Evolutionary conservation across 2,797 vertebrate species (phyloP), one percentile per base, ranked within the genome.

Genomic region (Sebastes miniatus): DNA sequence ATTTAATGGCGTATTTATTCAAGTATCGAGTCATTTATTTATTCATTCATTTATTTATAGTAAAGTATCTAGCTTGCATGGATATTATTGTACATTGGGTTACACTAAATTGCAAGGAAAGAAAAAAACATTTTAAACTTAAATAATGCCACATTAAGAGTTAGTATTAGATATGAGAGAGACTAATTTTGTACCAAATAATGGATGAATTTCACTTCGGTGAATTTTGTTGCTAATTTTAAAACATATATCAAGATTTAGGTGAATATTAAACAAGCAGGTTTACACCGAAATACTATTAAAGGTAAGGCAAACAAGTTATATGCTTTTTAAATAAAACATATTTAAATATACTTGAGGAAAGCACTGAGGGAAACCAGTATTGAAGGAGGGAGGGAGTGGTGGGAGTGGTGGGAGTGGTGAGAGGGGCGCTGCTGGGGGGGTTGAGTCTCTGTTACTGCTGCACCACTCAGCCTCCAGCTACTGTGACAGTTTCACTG

Each of bases 401-500:
- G 31, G 5, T 22, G 54, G 57, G 50, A 18, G 13, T 5, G 13
- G 39, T 43, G 39, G 5, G 13, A 14, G 39, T 13, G 0, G 39
- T 43, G 43, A 3, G 43, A 47, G 43, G 14, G 43, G 39, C 5
- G 1, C 13, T 43, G 43, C 0, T 8, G 29, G 18, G 31, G 6
- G 6, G 10, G 3, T 65, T 52, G 20, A 64, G 32, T 11, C 9
- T 47, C 5, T 64, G 27, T 61, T 34, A 20, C 20, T 58, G 69
- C 24, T 43, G 13, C 11, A 65, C 76, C 59, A 64, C 31, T 70
- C 39, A 43, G 13, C 39, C 20, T 71, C 1, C 1, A 20, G 14
- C 11, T 66, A 32, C 39, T 83, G 62, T n/a, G 43, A 72, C 8
- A 32, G 8, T 74, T 77, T 81, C 62, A 81, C 25, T 59, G 27